Base-by-base conservation (phyloP, 2,888 invertebrate genomes). In the Eretmocerus hayati region DNA sequence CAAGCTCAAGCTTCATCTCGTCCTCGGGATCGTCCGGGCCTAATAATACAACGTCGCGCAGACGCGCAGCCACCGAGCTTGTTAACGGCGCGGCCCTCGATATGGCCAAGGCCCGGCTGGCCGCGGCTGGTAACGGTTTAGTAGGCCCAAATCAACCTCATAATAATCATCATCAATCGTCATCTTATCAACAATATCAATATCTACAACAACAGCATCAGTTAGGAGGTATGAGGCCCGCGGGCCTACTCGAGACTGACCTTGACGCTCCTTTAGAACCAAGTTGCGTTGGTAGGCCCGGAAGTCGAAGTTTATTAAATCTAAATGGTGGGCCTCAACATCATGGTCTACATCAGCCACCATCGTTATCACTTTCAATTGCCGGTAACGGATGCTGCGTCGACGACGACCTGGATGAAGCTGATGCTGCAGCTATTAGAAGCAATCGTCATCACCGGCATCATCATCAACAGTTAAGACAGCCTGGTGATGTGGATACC, bases 231-330 rank as follows among this genome's bases (percentile, higher is more conserved):
- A 67, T 68, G 71, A 71, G 74, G 77, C 79, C 64, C 79, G 80
- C 81, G 72, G 88, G 89, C 72, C 80, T 90, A 77, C 85, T 90
- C 75, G 90, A 90, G 79, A 90, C 91, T 63, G 90, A 90, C 77
- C 81, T 90, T 75, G 90, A 90, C 85, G 71, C 81, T 55, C 58
- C 66, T 62, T 67, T 67, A 56, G 64, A 68, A 55, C 52, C 59
- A 48, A 48, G 53, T 53, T 56, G 56, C 55, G 56, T 52, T 55
- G 55, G 59, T 53, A 33, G 33, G 57, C 64, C 48, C 63, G 61
- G 83, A 67, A 81, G 84, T 46, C 77, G 83, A 53, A 83, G 83
- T 63, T 73, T 84, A 48, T 78, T 84, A 72, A 81, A 84, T 68
- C 74, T 84, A 56, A 70, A 59, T 59, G 65, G 39, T 5, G 20